Evolutionary conservation across 2,888 invertebrate species (phyloP), one percentile per base, ranked within the genome.

Genomic region (Coleophora flavipennella): DNA sequence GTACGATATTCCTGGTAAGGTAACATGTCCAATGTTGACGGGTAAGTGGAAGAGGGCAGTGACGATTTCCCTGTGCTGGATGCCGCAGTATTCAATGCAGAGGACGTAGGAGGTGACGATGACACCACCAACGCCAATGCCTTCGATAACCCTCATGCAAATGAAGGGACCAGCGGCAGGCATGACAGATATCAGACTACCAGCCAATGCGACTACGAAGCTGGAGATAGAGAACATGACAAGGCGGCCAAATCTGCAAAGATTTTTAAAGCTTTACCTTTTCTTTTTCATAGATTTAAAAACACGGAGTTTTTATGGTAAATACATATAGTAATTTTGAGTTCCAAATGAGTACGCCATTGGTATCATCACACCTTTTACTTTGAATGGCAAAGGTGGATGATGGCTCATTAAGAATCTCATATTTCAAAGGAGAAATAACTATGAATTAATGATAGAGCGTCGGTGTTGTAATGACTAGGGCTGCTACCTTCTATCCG

Each of bases 31-130:
- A 0, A 78, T 7, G 36, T 74, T 77, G 3, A 76, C 49, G 0
- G 79, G 77, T 8, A 80, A 31, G 37, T 79, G 78, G 38, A 57
- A 74, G 1, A 78, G 35, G 0, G 76, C 71, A 13, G 74, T 59
- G 3, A 79, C 51, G 2, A 58, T 51, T 46, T 77, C 77, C 36
- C 80, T 62, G 32, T 77, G 59, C 1, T 39, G 45, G 1, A 53
- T 36, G 2, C 73, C 69, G 11, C 71, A 71, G 45, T 68, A 76
- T 48, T 80, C 79, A 0, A 78, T 56, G 33, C 63, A 58, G 1
- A 75, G 50, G 0, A 79, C 79, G 42, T 64, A 80, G 4, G 62
- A 51, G 1, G 71, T 69, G n/a, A 80, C 71, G 7, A 79, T 59
- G 2, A 68, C 55, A 0, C 78, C 79, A 0, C 77, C 79, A 0